Evolutionary conservation across 2,888 invertebrate species (phyloP), one percentile per base, ranked within the genome.

Genomic region (Rhagophthalmus giganteus): DNA sequence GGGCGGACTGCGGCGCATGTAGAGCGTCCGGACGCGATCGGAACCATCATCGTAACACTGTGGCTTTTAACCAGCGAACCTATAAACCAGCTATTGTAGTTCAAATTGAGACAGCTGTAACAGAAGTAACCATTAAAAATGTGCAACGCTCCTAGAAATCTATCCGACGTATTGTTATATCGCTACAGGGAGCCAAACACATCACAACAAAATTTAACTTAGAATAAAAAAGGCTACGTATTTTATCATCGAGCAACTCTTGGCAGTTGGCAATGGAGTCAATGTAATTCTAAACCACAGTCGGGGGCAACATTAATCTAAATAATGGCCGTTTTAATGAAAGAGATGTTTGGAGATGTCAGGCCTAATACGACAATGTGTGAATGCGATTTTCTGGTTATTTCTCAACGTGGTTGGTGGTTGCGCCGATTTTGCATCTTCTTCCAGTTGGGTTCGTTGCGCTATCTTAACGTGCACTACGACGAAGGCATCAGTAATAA

Each of bases 281-380:
- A 66, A 62, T 66, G 70, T 69, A 67, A 69, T 73, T 73, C 73
- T 69, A 73, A 73, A 73, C 73, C 73, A 64, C 73, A 70, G 70
- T 69, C 63, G 73, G 74, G 73, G 73, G 70, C 61, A 69, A 72
- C 75, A 75, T 76, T 74, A 75, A 75, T 75, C 74, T 75, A 73
- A 72, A 74, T 75, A 75, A 75, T 74, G 74, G 71, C 68, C 64
- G 65, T 68, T 70, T 71, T 70, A 72, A 74, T 73, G 73, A 74
- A 75, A 74, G 75, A 74, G 73, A 74, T 75, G 75, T 75, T 74
- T 72, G 73, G 71, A 72, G 68, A 72, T 74, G 74, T 74, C 74
- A 72, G 70, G 66, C 68, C 74, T 75, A 75, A 75, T 74, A 73
- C 69, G 74, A 76, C 75, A 75, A 75, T 74, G 75, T 76, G 76